Conservation (phyloP, 2,797 vertebrate genomes). For the Melanotaenia boesemani region DNA sequence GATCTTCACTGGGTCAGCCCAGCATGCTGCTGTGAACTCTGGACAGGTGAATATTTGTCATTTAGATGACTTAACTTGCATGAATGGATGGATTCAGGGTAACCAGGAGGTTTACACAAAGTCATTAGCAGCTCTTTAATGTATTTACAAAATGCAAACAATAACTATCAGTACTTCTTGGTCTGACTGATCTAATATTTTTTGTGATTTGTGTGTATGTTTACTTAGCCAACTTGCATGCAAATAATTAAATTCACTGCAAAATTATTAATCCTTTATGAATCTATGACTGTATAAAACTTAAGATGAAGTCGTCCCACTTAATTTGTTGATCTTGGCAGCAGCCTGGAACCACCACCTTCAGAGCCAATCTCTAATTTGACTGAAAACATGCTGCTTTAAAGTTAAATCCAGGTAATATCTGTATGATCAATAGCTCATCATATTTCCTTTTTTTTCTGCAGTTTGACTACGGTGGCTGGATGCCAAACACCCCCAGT, state of each 20-base stretch:
- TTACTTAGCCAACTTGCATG: too few relatives aligned
- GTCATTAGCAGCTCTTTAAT: not conserved
- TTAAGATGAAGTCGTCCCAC: too few relatives aligned
- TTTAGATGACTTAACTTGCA: not conserved
- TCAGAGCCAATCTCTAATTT: not conserved
- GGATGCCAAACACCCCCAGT: constrained; percentile 68
- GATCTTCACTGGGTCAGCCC: constrained; percentile 67
- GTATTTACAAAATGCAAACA: too few relatives aligned
- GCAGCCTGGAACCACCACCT: too few relatives aligned
- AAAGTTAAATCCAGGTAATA: not conserved
- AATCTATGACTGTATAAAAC: too few relatives aligned
- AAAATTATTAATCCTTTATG: too few relatives aligned
- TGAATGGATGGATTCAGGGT: not conserved
- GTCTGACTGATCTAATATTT: not conserved
- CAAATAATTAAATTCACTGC: too few relatives aligned
- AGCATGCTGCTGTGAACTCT: constrained; percentile 68
- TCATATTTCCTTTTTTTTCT: constrained; percentile 2
- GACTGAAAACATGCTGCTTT: not conserved
- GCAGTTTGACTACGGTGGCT: constrained; percentile 68
- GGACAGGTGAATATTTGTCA: constrained; percentile 63
- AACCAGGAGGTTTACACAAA: not conserved
- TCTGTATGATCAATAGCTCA: not conserved
- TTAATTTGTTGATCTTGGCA: too few relatives aligned
- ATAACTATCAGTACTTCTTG: too few relatives aligned
- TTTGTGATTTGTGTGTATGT: too few relatives aligned